Evolutionary conservation across 37 sponge, comb jelly and placozoan species (phyloP), one percentile per base, ranked within the genome.

Genomic region (Lycopodina hypogea): DNA sequence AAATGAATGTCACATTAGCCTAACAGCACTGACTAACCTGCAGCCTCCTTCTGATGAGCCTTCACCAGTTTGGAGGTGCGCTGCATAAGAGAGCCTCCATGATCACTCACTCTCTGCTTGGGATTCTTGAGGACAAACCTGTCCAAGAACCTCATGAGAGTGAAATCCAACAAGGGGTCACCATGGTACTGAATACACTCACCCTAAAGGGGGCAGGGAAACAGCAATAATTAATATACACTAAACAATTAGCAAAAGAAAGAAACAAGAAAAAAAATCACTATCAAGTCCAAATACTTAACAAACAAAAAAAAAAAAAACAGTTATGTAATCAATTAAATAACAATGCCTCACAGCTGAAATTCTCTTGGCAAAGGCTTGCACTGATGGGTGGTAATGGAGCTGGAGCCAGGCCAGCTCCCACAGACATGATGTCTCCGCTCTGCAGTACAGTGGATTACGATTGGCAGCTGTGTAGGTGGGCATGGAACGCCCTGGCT

Each of bases 41-140:
- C 26, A 22, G 72, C 45, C 36, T 70, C 70, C 7, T 70, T 70
- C 3, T 70, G 70, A n/a, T n/a, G 36, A 38, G 28, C 36, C 28
- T 38, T 33, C 37, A 60, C 36, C 38, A 76, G 60, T 42, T 40
- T 76, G n/a, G 76, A 60, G 18, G 76, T 60, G 21, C 76, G 56
- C 83, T 96, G 96, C 96, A 96, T 96, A 0, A 93, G 45, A 22
- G 96, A 96, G 50, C 95, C 95, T 33, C 96, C 96, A 68, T 93
- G 94, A 53, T 93, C 96, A 80, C 78, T 74, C 14, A 40, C 37
- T 42, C 78, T 88, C 71, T 91, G 86, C 82, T 99, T 99, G 6
- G 99, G 99, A 55, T 92, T 96, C 78, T 92, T 96, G 85, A 80
- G 93, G 38, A 96, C 90, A 76, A 99, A 96, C 32, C 90, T 82